phyloP scores from a whole-genome alignment of 2,888 invertebrate genomes.

The Ceraclea dissimilis region DNA sequence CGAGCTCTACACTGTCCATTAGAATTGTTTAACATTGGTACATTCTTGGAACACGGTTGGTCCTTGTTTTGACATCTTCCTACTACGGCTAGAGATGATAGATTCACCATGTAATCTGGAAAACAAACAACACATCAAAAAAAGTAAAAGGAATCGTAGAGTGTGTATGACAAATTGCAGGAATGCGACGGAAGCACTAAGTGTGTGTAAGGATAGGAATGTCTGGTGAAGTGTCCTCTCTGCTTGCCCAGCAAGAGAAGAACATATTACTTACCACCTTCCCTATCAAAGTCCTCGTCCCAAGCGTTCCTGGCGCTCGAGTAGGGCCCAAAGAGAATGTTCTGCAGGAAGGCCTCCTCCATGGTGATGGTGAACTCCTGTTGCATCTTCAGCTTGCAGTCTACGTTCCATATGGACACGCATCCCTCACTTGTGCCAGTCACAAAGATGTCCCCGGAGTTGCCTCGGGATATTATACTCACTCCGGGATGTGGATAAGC shows the following conservation, averaged over 20 bases:
- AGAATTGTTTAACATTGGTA: neutral
- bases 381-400: conserved; percentile 65
- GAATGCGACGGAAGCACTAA: too few species aligned
- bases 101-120: conserved; percentile 22
- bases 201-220: too few species aligned
- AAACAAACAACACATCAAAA: neutral
- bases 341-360: conserved; percentile 35
- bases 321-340: conserved; percentile 22
- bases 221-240: too few species aligned
- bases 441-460: conserved; percentile 51
- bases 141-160: too few species aligned
- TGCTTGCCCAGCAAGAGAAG: too few species aligned
- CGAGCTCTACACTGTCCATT: conserved; percentile 29
- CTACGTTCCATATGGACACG: conserved; percentile 78
- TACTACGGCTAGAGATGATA: conserved; percentile 24
- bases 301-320: conserved; percentile 22
- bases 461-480: conserved; percentile 53
- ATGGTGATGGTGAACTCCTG: conserved; percentile 51
- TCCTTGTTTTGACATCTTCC: conserved; percentile 25
- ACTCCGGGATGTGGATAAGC: conserved; percentile 53
- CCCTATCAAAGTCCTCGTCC: conserved; percentile 18
- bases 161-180: too few species aligned
- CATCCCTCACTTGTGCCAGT: conserved; percentile 54
- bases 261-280: conserved; percentile 2
- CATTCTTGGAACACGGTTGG: conserved; percentile 21